phyloP scores from a whole-genome alignment of 2,113 vertebrate genomes.

The Chaetodon auriga region DNA sequence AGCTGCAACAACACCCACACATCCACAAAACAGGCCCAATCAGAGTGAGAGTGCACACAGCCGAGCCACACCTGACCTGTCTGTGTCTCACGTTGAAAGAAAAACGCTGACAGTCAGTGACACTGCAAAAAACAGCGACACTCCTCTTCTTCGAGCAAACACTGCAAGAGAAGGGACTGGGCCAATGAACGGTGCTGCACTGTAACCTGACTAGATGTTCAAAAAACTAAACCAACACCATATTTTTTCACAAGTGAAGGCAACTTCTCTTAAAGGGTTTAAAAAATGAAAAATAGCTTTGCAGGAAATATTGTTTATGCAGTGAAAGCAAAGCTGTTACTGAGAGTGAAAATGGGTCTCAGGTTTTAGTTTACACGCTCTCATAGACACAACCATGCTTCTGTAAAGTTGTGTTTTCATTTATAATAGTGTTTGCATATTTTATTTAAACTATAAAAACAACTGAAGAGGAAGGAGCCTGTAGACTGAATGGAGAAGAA shows the following conservation, averaged over 20 bases:
- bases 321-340: neutral
- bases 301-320: neutral
- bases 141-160: slow-evolving; percentile 21
- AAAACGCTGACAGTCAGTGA: slow-evolving; percentile 81
- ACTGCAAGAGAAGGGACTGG: neutral
- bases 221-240: neutral
- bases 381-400: neutral
- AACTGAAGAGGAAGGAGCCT: neutral
- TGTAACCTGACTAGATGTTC: neutral
- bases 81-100: slow-evolving; percentile 51
- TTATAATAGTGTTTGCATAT: neutral
- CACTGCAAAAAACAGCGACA: slow-evolving; percentile 68
- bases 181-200: neutral
- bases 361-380: neutral
- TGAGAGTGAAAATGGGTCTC: neutral
- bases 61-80: slow-evolving; percentile 19
- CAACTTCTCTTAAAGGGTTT: neutral
- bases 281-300: neutral
- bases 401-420: neutral
- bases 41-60: slow-evolving; percentile 14
- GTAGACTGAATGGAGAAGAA: neutral
- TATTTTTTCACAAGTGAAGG: neutral
- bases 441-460: neutral
- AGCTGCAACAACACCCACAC: neutral
- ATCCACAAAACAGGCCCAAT: slow-evolving; percentile 9